Base-by-base conservation (phyloP, 2,888 invertebrate genomes). In the Trachelus iudaicus region DNA sequence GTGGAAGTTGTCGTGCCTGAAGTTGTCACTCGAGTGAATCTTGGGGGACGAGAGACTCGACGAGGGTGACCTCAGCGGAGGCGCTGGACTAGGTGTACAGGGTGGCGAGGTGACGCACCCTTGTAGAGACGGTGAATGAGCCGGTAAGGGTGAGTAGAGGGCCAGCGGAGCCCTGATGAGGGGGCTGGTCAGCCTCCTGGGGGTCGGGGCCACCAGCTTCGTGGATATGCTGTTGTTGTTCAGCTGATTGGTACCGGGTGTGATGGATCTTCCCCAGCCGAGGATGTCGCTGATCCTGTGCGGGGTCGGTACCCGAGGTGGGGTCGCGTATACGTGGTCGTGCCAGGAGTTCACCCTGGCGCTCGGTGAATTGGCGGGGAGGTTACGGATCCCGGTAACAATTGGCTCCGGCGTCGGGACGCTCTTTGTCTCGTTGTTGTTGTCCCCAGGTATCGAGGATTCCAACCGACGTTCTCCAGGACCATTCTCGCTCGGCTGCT, bases 251-350 rank as follows among this genome's bases (percentile, higher is more conserved):
- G 33, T 73, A 73, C 34, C 35, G 30, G 30, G 30, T 71, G 30
- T 69, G 69, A 30, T 23, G 11, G 73, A 33, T 23, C 80, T 80
- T 40, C 88, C 89, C 91, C 95, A 92, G 34, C 97, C 97, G 85
- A 98, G 93, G 84, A 98, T 98, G 90, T 98, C 96, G 83, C 96
- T 95, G 88, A 98, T 98, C 69, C 95, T 94, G 91, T 97, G 97
- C 6, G 97, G 96, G 1, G 98, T 98, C 1, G 97, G 97, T 77
- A 94, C 94, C 85, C 95, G 95, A 13, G 96, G 96, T 15, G 97
- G 95, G 85, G 95, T 95, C 3, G 95, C 96, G 90, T 98, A 98
- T 34, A 97, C 96, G 91, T 98, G 98, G 68, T 97, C 96, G 92
- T 97, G 98, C 97, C 98, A 98, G 69, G 96, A 87, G 40, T 81